These are phyloP conservation scores for Zygothrica quintamaculata DNA, from an alignment of 2,888 invertebrate genomes.

Conservation along the genomic window DNA sequence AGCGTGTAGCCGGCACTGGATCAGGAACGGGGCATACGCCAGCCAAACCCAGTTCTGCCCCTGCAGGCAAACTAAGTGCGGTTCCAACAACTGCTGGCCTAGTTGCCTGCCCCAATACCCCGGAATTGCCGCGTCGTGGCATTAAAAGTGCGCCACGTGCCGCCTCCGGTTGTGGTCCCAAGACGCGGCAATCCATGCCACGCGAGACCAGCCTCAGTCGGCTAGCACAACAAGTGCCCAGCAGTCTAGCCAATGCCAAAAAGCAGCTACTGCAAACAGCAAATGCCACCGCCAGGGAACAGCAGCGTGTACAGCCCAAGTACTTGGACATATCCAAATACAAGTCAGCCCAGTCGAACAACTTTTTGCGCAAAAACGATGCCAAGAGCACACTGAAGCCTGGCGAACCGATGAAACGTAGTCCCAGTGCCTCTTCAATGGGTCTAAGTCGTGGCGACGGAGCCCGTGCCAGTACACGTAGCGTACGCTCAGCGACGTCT, in stretches of 20 bases:
- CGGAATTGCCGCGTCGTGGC: conserved; percentile 85
- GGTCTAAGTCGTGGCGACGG: conserved; percentile 81
- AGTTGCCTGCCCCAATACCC: conserved; percentile 86
- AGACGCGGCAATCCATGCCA: conserved; percentile 84
- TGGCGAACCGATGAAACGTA: conserved; percentile 80
- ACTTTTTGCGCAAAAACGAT: conserved; percentile 86
- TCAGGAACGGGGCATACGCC: conserved; percentile 40
- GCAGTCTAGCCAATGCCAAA: conserved; percentile 84
- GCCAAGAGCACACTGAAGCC: conserved; percentile 85
- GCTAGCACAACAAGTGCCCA: conserved; percentile 83
- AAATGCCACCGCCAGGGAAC: conserved; percentile 56
- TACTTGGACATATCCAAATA: conserved; percentile 88
- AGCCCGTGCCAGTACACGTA: conserved; percentile 83
- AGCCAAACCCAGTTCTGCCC: conserved; percentile 83
- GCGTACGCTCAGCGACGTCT: conserved; percentile 82
- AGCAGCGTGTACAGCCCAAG: conserved; percentile 84
- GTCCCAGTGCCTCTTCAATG: conserved; percentile 84
- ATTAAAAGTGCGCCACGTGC: conserved; percentile 78
- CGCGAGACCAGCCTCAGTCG: conserved; percentile 84
- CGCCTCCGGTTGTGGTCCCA: conserved; percentile 49
- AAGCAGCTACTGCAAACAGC: conserved; percentile 84
- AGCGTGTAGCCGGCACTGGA: conserved; percentile 72
- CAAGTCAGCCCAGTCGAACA: conserved; percentile 85
- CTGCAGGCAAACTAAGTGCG: conserved; percentile 56
- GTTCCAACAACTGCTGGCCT: conserved; percentile 71